Conservation (phyloP, 2,113 vertebrate species). For the Neolamprologus brichardi region DNA sequence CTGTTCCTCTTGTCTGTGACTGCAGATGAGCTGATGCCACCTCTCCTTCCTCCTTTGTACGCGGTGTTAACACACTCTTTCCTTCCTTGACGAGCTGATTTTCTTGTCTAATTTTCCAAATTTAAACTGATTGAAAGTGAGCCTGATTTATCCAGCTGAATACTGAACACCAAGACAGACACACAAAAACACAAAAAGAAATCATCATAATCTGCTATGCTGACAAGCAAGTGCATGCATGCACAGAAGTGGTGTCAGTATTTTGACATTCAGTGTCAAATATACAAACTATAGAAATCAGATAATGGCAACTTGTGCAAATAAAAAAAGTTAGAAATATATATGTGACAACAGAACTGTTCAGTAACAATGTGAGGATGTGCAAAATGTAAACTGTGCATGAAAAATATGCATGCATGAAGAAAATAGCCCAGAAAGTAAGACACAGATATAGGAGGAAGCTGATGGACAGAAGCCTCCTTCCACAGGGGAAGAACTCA, state of each 20-base stretch:
- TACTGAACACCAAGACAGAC: not conserved
- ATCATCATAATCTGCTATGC: not conserved
- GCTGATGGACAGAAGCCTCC: not conserved
- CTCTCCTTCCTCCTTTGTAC: constrained; percentile 43
- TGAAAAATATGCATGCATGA: not conserved
- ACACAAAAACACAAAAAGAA: not conserved
- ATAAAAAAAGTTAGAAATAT: not conserved
- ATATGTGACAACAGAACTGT: not conserved
- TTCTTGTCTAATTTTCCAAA: not conserved
- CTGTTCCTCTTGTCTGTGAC: constrained; percentile 34
- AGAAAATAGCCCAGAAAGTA: not conserved
- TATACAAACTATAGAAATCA: not conserved
- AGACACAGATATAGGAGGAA: not conserved
- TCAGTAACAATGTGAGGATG: not conserved
- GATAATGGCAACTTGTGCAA: not conserved
- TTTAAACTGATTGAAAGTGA: not conserved
- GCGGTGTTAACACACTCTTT: not conserved
- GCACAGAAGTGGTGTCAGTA: not conserved
- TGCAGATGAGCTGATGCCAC: constrained; percentile 23
- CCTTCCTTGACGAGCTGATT: not conserved
- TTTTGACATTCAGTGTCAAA: not conserved
- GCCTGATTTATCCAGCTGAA: not conserved
- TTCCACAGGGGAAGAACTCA: not conserved
- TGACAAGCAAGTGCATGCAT: not conserved
- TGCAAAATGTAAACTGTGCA: not conserved